Base-by-base conservation (phyloP, 1,140 invertebrate genomes). In the Ooceraea biroi region DNA sequence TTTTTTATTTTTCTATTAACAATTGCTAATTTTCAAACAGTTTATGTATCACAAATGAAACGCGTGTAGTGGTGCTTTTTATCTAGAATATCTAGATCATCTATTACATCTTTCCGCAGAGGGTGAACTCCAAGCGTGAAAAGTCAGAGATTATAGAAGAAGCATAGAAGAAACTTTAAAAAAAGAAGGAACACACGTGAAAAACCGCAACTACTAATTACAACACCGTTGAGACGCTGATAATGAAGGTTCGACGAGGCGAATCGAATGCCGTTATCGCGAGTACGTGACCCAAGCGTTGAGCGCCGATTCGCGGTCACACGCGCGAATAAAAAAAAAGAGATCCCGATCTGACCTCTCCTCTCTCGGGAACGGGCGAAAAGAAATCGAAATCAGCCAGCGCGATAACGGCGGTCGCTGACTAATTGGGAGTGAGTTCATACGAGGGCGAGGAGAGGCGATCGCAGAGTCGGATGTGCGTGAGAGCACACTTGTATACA, bases 371-470 rank as follows among this genome's bases (percentile, higher is more conserved):
- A 30, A 65, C n/a, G 10, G 8, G 17, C 12, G 12, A 30, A 46
- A 25, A 19, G 44, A 22, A 66, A 25, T 52, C 60, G 14, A 52
- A 44, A 60, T 27, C 19, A 72, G 17, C 17, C 19, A 14, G 55
- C 19, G 14, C 50, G 65, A 60, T 76, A 83, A 74, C 36, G n/a
- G 50, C 48, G n/a, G 30, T 66, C 55, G 44, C 76, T 71, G 72
- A 83, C 83, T 69, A 87, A 88, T 85, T 87, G 61, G 82, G 52
- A 61, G 69, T 78, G 63, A 72, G 41, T 82, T 69, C 68, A 66
- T 27, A 82, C 65, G 14, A 25, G 36, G 36, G 36, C 2, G 36
- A 36, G 36, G 36, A 36, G 17, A 12, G 30, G 50, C 30, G 17
- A 57, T 69, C 58, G 36, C 71, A 58, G 50, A 27, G 58, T 17